These are phyloP conservation scores for Drosophila dives DNA, from an alignment of 2,888 invertebrate genomes.

Conservation along the genomic window DNA sequence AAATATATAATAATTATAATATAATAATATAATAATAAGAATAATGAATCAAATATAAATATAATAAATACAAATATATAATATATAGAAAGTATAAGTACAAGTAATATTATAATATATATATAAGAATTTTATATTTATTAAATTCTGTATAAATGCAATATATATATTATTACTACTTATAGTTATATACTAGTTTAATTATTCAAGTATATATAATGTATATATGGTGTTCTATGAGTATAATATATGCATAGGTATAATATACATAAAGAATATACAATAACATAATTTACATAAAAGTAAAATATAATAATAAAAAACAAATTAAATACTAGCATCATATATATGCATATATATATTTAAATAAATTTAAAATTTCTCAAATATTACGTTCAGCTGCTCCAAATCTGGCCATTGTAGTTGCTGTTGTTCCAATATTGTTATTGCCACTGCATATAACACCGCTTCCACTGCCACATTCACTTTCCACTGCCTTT, in stretches of 20 bases:
- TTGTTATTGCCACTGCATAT: slow-evolving; percentile 31
- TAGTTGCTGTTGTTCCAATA: slow-evolving; percentile 26
- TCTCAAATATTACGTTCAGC: slow-evolving; percentile 3
- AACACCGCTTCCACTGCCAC: slow-evolving; percentile 6
- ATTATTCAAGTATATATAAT: no score
- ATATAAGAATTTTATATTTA: neutral
- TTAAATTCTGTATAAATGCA: neutral
- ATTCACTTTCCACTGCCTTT: slow-evolving; percentile 15
- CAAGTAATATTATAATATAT: neutral
- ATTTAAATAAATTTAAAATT: neutral
- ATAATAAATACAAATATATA: neutral
- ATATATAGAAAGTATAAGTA: neutral
- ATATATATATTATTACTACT: no score
- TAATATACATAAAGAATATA: neutral
- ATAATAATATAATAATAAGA: neutral
- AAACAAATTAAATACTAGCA: neutral
- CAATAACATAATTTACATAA: neutral
- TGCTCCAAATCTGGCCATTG: neutral
- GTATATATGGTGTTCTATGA: no score
- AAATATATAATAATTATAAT: neutral
- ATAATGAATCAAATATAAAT: neutral
- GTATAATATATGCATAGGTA: neutral
- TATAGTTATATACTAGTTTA: no score
- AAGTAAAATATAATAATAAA: neutral
- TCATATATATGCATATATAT: neutral